Conservation (phyloP, 2,888 invertebrate species). For the Cheilosia urbana region DNA sequence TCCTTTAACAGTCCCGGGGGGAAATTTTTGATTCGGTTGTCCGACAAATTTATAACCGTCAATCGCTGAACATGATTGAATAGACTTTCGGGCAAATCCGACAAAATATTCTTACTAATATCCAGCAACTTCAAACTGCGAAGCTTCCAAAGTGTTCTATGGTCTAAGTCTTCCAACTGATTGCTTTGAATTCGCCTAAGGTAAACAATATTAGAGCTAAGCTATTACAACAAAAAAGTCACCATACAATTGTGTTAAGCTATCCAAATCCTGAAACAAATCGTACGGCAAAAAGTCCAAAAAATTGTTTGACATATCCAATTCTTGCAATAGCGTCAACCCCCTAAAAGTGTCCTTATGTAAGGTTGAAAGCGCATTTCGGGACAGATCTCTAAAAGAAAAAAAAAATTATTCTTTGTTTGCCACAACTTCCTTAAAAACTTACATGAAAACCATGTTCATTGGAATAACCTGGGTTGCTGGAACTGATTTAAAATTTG, state of each 20-base stretch:
- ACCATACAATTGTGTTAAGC: conserved; percentile 86
- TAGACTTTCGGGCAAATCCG: conserved; percentile 84
- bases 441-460: conserved; percentile 86
- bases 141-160: conserved; percentile 84
- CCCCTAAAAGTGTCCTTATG: conserved; percentile 87
- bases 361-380: conserved; percentile 87
- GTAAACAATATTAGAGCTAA: neutral
- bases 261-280: conserved; percentile 86
- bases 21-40: conserved; percentile 84
- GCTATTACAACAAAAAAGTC: no score
- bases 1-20: conserved; percentile 85
- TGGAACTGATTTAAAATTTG: conserved; percentile 85
- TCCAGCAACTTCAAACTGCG: conserved; percentile 87
- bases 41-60: conserved; percentile 82
- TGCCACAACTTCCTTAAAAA: conserved; percentile 10
- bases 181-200: conserved; percentile 86
- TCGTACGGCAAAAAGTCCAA: conserved; percentile 86
- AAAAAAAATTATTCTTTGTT: neutral
- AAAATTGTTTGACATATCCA: conserved; percentile 88
- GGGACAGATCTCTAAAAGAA: conserved; percentile 87
- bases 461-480: conserved; percentile 86
- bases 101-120: conserved; percentile 86
- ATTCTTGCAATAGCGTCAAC: conserved; percentile 85
- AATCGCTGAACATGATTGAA: conserved; percentile 84
- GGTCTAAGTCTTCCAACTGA: conserved; percentile 85